Evolutionary conservation across 2,797 vertebrate species (phyloP).

Genomic region (Vespertilio murinus): DNA sequence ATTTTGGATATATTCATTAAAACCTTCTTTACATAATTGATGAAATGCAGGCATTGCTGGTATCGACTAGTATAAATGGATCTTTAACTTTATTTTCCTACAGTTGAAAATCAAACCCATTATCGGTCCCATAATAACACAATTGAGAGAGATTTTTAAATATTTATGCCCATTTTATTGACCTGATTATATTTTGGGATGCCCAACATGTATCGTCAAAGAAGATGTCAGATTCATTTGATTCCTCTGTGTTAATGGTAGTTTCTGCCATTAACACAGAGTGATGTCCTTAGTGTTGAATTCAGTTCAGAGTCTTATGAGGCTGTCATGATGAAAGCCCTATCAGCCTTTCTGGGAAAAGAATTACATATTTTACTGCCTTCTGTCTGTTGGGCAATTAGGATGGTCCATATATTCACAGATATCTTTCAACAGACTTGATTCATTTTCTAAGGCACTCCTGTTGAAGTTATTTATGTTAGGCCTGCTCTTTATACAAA

Average conservation of each 20-base stretch:
- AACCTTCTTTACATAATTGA: background rate
- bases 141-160: background rate
- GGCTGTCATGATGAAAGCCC: accelerated
- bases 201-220: background rate
- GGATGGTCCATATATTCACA: background rate
- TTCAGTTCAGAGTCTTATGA: background rate
- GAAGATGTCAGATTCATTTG: background rate
- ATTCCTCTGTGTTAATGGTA: background rate
- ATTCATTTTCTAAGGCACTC: background rate
- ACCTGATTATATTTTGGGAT: background rate
- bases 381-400: background rate
- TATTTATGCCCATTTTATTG: background rate
- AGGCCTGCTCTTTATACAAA: background rate
- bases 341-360: background rate
- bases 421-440: background rate
- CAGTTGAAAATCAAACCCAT: background rate
- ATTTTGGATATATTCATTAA: background rate
- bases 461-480: background rate
- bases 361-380: background rate
- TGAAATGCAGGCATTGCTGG: background rate
- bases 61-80: background rate
- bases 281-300: background rate
- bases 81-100: background rate
- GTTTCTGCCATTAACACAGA: too few relatives aligned
- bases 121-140: accelerated